phyloP scores from a whole-genome alignment of 2,797 vertebrate genomes.

The Phoeniculus purpureus region DNA sequence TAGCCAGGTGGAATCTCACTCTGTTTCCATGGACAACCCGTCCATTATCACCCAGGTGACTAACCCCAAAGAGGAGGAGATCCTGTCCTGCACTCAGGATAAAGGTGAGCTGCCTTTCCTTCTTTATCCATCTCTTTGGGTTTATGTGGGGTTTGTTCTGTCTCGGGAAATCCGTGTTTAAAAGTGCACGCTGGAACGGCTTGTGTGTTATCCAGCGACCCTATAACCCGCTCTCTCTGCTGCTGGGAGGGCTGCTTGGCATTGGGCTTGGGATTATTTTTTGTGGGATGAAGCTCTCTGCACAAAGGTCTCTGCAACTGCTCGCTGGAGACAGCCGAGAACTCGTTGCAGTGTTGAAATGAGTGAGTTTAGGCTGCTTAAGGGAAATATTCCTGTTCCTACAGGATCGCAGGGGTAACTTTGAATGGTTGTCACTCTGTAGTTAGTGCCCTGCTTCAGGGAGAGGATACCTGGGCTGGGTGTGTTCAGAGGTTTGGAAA shows the following conservation, averaged over 20 bases:
- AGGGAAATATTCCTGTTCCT: neutral
- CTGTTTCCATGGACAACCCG: slow-evolving; percentile 96
- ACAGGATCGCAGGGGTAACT: neutral
- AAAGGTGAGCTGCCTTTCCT: slow-evolving; percentile 76
- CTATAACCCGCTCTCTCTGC: neutral
- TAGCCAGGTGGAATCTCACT: slow-evolving; percentile 73
- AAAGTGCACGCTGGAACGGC: neutral
- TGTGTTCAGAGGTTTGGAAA: neutral
- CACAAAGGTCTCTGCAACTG: neutral
- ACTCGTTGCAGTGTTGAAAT: neutral
- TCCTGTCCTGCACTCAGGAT: slow-evolving; percentile 80
- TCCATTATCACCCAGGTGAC: slow-evolving; percentile 99
- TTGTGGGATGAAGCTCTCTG: neutral
- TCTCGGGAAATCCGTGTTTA: neutral
- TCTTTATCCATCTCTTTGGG: neutral
- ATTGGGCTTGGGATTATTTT: neutral
- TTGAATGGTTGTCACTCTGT: neutral
- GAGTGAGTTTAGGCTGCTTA: neutral
- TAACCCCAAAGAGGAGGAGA: slow-evolving; percentile 99
- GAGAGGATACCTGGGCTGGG: neutral
- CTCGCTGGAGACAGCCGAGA: neutral
- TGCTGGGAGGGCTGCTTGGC: neutral
- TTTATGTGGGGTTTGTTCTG: no score
- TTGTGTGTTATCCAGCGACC: neutral
- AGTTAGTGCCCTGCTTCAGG: neutral